These are phyloP conservation scores for Grus americana DNA, from an alignment of 2,113 vertebrate genomes.

Conservation along the genomic window DNA sequence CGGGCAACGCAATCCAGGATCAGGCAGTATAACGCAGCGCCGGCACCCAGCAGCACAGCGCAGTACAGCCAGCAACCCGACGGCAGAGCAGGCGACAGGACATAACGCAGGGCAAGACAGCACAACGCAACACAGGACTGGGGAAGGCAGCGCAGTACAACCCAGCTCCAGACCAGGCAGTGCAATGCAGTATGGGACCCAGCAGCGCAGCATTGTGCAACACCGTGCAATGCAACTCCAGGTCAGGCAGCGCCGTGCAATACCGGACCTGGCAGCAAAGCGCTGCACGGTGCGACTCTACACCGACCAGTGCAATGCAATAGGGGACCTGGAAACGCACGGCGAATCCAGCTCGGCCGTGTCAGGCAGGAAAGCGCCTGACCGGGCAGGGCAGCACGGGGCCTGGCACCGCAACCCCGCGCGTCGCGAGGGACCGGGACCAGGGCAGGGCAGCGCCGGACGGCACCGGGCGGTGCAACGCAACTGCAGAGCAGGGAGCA, in stretches of 20 bases:
- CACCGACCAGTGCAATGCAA: background rate
- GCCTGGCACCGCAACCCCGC: background rate
- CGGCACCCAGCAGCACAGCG: background rate
- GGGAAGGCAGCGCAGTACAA: background rate
- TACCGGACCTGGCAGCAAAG: background rate
- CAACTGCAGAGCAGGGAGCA: background rate
- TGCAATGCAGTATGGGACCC: background rate
- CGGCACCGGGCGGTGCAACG: background rate
- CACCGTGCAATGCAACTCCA: background rate
- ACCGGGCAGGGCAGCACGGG: background rate
- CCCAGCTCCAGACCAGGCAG: background rate
- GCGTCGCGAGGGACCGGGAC: background rate
- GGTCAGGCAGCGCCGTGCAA: background rate
- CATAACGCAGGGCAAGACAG: background rate
- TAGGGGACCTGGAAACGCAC: too few species aligned
- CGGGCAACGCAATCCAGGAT: background rate
- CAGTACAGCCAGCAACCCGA: background rate
- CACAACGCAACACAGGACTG: fast-evolving
- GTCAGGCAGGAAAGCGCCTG: too few species aligned
- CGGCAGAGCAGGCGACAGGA: fast-evolving
- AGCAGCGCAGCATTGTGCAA: background rate
- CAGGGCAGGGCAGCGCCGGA: background rate
- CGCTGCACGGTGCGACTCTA: background rate
- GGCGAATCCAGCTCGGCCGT: fast-evolving
- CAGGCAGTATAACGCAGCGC: fast-evolving